Evolutionary conservation across 2,797 vertebrate species (phyloP).

Genomic region (Orestias chungarensis): DNA sequence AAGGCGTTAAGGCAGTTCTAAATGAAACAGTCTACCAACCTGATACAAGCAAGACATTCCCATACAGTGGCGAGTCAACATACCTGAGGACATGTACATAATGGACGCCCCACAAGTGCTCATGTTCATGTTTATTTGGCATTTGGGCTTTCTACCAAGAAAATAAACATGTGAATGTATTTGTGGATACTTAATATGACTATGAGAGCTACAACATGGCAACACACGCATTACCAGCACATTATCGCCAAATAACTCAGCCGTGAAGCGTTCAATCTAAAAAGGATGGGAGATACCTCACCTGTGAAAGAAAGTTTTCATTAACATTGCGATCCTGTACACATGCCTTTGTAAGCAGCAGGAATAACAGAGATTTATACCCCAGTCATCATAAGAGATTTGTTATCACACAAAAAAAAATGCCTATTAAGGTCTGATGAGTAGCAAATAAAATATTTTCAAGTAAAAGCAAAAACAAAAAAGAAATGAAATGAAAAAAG

Average conservation of each 20-base stretch:
- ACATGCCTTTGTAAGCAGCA: constrained; percentile 29
- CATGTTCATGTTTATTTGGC: constrained; percentile 16
- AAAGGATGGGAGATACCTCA: constrained; percentile 60
- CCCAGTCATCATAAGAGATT: constrained; percentile 6
- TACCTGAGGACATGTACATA: constrained; percentile 40
- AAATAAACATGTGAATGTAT: constrained; percentile 1
- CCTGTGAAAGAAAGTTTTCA: constrained; percentile 56
- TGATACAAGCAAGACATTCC: not conserved
- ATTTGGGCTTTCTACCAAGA: constrained; percentile 10
- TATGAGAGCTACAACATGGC: constrained; percentile 53
- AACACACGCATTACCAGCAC: constrained; percentile 63
- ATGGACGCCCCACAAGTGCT: constrained; percentile 35
- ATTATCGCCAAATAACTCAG: constrained; percentile 57
- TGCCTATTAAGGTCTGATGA: constrained; percentile 23
- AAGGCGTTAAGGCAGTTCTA: not conserved
- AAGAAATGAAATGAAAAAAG: not conserved
- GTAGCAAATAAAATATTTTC: constrained; percentile 38
- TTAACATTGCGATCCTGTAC: constrained; percentile 39
- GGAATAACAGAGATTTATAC: constrained; percentile 18
- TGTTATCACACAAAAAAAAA: constrained; percentile 40
- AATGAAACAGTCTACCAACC: not conserved
- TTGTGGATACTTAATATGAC: constrained; percentile 47
- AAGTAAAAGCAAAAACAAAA: constrained; percentile 17
- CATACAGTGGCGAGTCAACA: not conserved
- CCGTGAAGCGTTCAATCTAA: constrained; percentile 56